Percentiles rank a stretch among this genome's conserved stretches.
Conservation (phyloP, 1,140 invertebrate genomes). For the Macrobrachium rosenbergii region DNA sequence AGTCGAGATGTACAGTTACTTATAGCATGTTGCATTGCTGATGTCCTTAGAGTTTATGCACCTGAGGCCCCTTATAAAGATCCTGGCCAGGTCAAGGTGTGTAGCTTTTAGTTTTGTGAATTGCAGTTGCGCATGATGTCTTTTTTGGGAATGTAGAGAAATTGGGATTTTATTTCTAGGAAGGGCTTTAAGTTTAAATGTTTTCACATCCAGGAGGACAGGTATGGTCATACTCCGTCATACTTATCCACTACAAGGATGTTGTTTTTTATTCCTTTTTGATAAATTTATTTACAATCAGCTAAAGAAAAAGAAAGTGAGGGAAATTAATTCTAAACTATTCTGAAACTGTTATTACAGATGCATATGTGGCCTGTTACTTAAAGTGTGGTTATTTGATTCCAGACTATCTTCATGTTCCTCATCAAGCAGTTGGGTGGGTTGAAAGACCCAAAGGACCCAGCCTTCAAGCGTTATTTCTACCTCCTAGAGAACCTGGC, state of each 20-base stretch:
- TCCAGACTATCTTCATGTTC: conserved; percentile 93
- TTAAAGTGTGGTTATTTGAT: conserved; percentile 67
- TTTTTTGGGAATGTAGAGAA: neutral
- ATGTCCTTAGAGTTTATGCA: conserved; percentile 96
- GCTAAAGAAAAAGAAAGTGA: neutral
- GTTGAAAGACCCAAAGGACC: conserved; percentile 95
- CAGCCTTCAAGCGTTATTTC: conserved; percentile 97
- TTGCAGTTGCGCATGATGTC: too few relatives aligned
- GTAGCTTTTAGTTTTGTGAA: conserved; percentile 11
- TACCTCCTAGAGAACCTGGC: conserved; percentile 96
- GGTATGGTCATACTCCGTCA: neutral
- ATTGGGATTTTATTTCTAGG: too few relatives aligned
- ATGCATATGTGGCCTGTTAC: neutral
- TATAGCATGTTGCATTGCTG: conserved; percentile 97
- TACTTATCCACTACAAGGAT: too few relatives aligned
- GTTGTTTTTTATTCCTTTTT: too few relatives aligned
- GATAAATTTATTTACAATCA: too few relatives aligned
- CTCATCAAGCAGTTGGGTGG: conserved; percentile 95
- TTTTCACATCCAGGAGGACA: neutral
- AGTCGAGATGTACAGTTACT: conserved; percentile 94
- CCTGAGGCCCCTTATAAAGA: conserved; percentile 99
- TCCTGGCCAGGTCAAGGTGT: conserved; percentile 87
- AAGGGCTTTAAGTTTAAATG: neutral
- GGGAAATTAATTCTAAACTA: neutral
- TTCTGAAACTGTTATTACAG: neutral